A percentile compares a stretch with the other conserved stretches of the same genome.
These are phyloP conservation scores for Holcopasites calliopsidis DNA, from an alignment of 1,140 invertebrate species.

Conservation along the genomic window DNA sequence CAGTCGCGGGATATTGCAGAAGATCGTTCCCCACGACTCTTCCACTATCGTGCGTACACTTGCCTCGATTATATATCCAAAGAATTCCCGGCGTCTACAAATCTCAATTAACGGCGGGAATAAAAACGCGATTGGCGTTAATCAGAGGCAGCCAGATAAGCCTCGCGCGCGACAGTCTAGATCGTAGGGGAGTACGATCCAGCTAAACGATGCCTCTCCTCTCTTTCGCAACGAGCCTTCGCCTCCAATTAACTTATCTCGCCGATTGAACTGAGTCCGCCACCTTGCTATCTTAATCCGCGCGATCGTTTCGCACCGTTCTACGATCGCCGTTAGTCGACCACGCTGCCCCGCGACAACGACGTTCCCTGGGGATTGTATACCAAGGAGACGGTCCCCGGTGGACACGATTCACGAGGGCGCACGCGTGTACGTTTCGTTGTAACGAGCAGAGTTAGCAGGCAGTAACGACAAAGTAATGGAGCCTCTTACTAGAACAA, in stretches of 20 bases:
- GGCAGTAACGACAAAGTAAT: slow-evolving; percentile 60
- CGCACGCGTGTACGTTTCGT: slow-evolving; percentile 54
- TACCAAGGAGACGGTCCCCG: neutral
- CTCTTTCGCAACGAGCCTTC: neutral
- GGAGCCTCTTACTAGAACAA: slow-evolving; percentile 62
- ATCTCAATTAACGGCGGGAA: slow-evolving; percentile 37
- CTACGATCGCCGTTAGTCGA: neutral
- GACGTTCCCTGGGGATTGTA: neutral
- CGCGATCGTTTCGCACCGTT: slow-evolving; percentile 35
- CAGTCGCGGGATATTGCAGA: neutral
- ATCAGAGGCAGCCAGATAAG: slow-evolving; percentile 22
- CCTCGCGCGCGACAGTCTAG: neutral
- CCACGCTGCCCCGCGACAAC: neutral
- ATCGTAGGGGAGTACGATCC: neutral
- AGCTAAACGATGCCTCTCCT: slow-evolving; percentile 13
- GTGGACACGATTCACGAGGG: slow-evolving; percentile 18
- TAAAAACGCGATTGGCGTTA: slow-evolving; percentile 18
- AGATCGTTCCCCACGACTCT: neutral
- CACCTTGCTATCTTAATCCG: slow-evolving; percentile 55
- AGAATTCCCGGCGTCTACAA: neutral
- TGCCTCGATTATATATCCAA: neutral
- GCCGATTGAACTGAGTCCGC: neutral
- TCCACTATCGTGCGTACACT: neutral
- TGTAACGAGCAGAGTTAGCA: slow-evolving; percentile 67
- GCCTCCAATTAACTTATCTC: slow-evolving; percentile 45